Conservation (phyloP, 2,888 invertebrate genomes). For the Hydropsyche betteni region DNA sequence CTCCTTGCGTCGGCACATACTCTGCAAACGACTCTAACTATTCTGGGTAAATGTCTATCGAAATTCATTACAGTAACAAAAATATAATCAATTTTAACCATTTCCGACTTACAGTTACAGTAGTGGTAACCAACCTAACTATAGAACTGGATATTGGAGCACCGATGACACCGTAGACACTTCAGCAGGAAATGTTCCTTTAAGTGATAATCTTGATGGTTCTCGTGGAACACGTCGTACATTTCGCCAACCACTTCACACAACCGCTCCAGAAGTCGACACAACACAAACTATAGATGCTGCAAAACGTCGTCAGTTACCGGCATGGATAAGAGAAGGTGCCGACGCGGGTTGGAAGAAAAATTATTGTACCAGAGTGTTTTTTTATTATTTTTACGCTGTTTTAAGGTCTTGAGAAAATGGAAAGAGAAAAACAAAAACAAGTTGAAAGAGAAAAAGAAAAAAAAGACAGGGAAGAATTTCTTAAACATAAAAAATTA, state of each 20-base stretch:
- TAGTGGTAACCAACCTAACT: slow-evolving; percentile 16
- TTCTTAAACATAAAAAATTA: slow-evolving; percentile 64
- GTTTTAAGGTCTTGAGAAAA: slow-evolving; percentile 87
- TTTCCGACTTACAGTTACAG: slow-evolving; percentile 30
- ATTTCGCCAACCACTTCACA: not conserved
- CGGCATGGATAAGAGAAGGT: slow-evolving; percentile 98
- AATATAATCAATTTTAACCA: not conserved
- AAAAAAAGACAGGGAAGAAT: slow-evolving; percentile 70
- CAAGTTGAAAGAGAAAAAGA: slow-evolving; percentile 83
- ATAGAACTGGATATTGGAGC: slow-evolving; percentile 49
- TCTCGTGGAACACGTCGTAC: slow-evolving; percentile 18
- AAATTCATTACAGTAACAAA: too few relatives aligned
- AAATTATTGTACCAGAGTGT: not conserved
- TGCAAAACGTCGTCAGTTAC: slow-evolving; percentile 86
- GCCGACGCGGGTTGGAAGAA: not conserved
- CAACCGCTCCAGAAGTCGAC: slow-evolving; percentile 55
- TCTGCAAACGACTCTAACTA: slow-evolving; percentile 41
- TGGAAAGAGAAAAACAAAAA: slow-evolving; percentile 92
- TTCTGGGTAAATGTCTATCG: slow-evolving; percentile 39
- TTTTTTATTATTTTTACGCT: not conserved
- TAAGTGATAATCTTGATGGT: not conserved
- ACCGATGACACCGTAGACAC: slow-evolving; percentile 39
- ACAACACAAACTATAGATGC: slow-evolving; percentile 72
- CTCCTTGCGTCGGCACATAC: slow-evolving; percentile 41
- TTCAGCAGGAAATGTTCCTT: not conserved